Conservation (phyloP, 2,113 vertebrate species). For the Sminthopsis crassicaudata region DNA sequence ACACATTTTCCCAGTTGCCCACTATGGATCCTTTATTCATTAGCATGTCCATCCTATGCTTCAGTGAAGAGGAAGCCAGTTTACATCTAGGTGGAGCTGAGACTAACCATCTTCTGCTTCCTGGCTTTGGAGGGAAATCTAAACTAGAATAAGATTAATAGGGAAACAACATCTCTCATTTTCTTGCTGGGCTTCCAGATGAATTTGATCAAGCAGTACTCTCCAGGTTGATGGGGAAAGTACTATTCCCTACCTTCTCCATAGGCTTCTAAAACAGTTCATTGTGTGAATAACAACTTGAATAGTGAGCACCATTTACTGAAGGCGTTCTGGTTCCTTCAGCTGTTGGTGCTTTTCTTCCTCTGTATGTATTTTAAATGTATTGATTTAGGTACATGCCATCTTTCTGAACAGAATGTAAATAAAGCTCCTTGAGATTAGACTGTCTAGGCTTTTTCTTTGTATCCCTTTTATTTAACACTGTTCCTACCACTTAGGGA, state of each 20-base stretch:
- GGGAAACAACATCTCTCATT: background rate
- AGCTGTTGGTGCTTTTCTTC: too few species aligned
- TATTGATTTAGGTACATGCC: too few species aligned
- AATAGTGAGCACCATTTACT: too few species aligned
- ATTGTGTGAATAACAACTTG: too few species aligned
- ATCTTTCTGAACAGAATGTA: too few species aligned
- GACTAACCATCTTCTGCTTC: background rate
- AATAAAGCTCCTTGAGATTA: too few species aligned
- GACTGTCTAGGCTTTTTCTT: too few species aligned
- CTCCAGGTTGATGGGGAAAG: background rate
- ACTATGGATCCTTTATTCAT: background rate
- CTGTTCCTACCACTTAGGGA: background rate
- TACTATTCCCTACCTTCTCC: background rate
- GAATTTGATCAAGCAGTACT: background rate
- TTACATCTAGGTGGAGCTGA: background rate
- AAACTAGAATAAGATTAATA: background rate
- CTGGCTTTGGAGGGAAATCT: background rate
- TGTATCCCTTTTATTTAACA: background rate
- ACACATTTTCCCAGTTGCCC: background rate
- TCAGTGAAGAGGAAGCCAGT: background rate
- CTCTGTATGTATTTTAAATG: too few species aligned
- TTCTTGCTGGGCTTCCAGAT: background rate
- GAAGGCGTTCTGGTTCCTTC: too few species aligned
- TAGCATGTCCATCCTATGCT: background rate
- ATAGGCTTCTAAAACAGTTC: background rate